Evolutionary conservation across 1,140 invertebrate genomes (phyloP), one percentile per base, ranked within the genome.

Genomic region (Brachionus manjavacas): DNA sequence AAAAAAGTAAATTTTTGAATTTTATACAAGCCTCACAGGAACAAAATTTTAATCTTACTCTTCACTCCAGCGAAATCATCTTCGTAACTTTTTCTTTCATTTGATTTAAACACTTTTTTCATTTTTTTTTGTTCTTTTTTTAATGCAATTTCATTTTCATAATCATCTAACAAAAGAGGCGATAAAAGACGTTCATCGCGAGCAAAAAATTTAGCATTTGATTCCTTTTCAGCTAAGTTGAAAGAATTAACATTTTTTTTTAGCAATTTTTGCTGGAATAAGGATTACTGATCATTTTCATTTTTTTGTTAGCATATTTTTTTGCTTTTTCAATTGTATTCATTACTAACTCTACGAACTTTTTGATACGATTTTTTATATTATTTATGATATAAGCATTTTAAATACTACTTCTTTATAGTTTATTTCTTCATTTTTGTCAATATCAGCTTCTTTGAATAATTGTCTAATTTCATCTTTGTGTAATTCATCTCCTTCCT

Each of bases 321-420:
- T 20, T 60, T 60, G 52, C 25, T 49, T 76, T 76, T 16, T 52
- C 25, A 49, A 76, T 81, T 39, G 79, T 81, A 12, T 81, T 25
- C 11, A 81, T 81, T 64, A 81, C 28, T 12, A 81, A 25, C 31
- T 20, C 25, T 3, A 31, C 8, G 16, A 81, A 81, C 79, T 76
- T 25, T 12, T 25, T 49, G n/a, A n/a, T 12, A 0, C 9, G 7
- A 76, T 12, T 25, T 23, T 12, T 20, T 76, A 76, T 12, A 25
- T 46, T 3, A 14, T 0, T 4, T 49, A 46, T 14, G 28, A n/a
- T 76, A 7, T 35, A 35, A 35, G 31, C 3, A 35, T 35, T 35
- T 35, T 35, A 35, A 35, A 35, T 35, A 41, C 35, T 41, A 81
- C 79, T 43, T 81, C 28, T 60, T 68, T 41, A n/a, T 66, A 81